Evolutionary conservation across 2,797 vertebrate genomes (phyloP), one percentile per base, ranked within the genome.

Genomic region (Semotilus atromaculatus): DNA sequence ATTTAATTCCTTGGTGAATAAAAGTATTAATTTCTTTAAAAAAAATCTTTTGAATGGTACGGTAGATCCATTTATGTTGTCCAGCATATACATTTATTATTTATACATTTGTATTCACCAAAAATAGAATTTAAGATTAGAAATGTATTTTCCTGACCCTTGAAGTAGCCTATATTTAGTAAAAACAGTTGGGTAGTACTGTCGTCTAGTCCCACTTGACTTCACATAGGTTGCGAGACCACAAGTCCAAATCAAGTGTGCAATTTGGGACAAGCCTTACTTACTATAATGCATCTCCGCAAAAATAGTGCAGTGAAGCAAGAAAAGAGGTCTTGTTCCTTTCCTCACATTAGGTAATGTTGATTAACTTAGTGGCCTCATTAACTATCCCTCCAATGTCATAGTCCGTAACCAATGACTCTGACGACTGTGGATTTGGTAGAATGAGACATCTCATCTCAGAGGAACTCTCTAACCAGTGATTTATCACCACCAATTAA

Each of bases 401-500:
- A 74, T 75, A 36, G 68, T 67, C 26, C 55, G 23, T 34, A 67
- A 40, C 23, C 58, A 73, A 29, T 75, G 60, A 75, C 60, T 51
- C 81, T 53, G 43, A 83, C 53, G 58, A 53, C 72, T 75, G 8
- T 53, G 58, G 34, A 72, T 16, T 31, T 51, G 81, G 29, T 75
- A n/a, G 62, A 53, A 66, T 36, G 60, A 75, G 60, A 83, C 81
- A 26, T 53, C 71, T 75, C 40, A 60, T 81, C 82, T 81, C 64
- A 10, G 13, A 29, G 74, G 80, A 79, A 62, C 73, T 76, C 34
- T 75, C 43, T 38, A 83, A 40, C 38, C 62, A 43, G 29, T 88
- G 81, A 90, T 87, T 88, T 86, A 82, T 84, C 81, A 75, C 29
- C 45, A n/a, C 51, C 66, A 84, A 87, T 86, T 84, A 64, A 80